These are phyloP conservation scores for Subacronicta megacephala DNA, from an alignment of 2,888 invertebrate species.

Conservation along the genomic window DNA sequence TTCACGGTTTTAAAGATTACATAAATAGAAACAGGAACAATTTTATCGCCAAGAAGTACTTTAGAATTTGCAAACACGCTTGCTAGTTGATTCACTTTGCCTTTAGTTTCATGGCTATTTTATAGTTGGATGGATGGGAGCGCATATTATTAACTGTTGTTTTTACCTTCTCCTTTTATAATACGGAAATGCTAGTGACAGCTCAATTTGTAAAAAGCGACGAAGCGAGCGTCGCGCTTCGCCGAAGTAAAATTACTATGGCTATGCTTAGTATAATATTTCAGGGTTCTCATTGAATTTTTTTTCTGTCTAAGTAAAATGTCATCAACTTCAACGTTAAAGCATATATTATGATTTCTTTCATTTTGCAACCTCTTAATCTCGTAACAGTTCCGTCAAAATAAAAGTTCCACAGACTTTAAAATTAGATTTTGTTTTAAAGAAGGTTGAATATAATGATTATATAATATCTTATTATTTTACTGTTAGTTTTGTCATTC, in stretches of 20 bases:
- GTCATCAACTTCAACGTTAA: too few relatives aligned
- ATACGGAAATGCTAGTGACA: slow-evolving; percentile 7
- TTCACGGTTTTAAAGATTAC: slow-evolving; percentile 8
- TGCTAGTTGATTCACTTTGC: background rate
- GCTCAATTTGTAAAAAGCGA: slow-evolving; percentile 13
- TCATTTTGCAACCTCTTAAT: too few relatives aligned
- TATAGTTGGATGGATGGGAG: slow-evolving; percentile 7
- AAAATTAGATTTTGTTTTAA: too few relatives aligned
- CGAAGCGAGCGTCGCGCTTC: background rate
- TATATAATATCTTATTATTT: too few relatives aligned
- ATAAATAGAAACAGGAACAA: slow-evolving; percentile 22
- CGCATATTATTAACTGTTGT: slow-evolving; percentile 5
- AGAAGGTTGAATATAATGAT: too few relatives aligned
- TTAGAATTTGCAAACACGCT: background rate
- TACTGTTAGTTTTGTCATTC: too few relatives aligned
- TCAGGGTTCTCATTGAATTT: too few relatives aligned
- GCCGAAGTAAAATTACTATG: background rate
- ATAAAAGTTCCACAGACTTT: too few relatives aligned
- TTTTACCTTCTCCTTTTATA: slow-evolving; percentile 1
- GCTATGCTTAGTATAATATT: background rate
- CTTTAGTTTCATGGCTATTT: slow-evolving; percentile 2
- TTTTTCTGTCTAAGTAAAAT: too few relatives aligned
- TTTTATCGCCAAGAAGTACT: slow-evolving; percentile 14
- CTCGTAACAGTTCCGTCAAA: too few relatives aligned
- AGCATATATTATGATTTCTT: too few relatives aligned